Evolutionary conservation across 2,888 invertebrate species (phyloP), one percentile per base, ranked within the genome.

Genomic region (Drosophila ustulata): DNA sequence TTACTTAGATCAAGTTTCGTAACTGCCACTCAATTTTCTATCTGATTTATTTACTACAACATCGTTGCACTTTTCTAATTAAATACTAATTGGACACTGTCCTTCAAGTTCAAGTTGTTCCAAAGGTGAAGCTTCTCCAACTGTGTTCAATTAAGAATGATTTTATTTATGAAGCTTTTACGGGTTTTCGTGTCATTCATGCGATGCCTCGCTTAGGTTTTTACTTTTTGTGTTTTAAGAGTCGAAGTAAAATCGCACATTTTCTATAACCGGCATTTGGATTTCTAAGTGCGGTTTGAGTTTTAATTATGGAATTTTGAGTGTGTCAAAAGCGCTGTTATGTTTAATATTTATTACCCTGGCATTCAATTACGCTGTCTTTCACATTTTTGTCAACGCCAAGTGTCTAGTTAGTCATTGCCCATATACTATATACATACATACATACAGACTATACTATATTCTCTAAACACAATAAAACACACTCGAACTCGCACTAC

Each of bases 301-400:
- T 32, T 37, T 41, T 18, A 18, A 41, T 13, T 18, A 13, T 41
- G 39, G 39, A 13, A 41, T 41, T 41, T 41, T 41, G 39, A 41
- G 39, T 41, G 39, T 41, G 13, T 41, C 39, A 41, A 25, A 45
- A 25, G 45, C 9, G 23, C 45, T 25, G 23, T 45, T 45, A 25
- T 8, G 4, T 45, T 45, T 45, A 25, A 25, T 45, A 45, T 45
- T 45, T 45, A 45, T 45, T 45, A 8, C 13, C 45, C 5, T 23
- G 23, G 4, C 13, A 25, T 45, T 23, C 45, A 45, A 45, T 45
- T 45, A 45, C 23, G 25, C 25, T 11, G 25, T 45, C 23, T 45
- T 45, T 45, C 9, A 3, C 45, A 25, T 4, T 11, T 45, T 25
- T 25, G 45, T 23, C 25, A 25, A 25, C 23, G 13, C 11, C 23